Evolutionary conservation across 2,797 vertebrate genomes (phyloP).

Genomic region (Enteromius anoplus): DNA sequence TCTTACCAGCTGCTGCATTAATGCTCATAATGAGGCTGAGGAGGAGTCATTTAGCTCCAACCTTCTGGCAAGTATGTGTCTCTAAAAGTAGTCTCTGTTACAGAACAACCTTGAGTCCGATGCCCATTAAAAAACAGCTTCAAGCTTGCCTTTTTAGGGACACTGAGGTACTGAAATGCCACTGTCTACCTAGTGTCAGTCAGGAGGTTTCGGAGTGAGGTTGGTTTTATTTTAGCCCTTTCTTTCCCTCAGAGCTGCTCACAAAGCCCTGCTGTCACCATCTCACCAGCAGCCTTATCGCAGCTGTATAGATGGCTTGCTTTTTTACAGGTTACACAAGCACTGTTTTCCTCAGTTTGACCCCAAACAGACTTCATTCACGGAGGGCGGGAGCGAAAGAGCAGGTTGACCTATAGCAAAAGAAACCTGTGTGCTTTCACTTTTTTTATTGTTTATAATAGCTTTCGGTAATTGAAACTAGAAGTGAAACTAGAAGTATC

Average conservation of each 20-base stretch:
- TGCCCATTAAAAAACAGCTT: slow-evolving; percentile 13
- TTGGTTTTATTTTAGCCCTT: slow-evolving; percentile 34
- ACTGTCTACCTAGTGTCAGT: slow-evolving; percentile 47
- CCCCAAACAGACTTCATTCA: slow-evolving; percentile 40
- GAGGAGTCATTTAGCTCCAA: slow-evolving; percentile 18
- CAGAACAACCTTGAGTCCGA: slow-evolving; percentile 1
- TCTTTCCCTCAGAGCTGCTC: slow-evolving; percentile 55
- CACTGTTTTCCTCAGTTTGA: slow-evolving; percentile 57
- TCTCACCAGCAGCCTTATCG: slow-evolving; percentile 65
- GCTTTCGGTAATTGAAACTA: background rate
- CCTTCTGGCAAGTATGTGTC: slow-evolving; percentile 15
- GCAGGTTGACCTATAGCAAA: slow-evolving; percentile 22
- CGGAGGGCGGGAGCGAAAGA: background rate
- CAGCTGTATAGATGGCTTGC: slow-evolving; percentile 61
- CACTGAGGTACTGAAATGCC: slow-evolving; percentile 3
- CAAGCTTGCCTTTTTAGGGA: slow-evolving; percentile 34
- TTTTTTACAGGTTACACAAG: slow-evolving; percentile 61
- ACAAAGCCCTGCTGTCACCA: slow-evolving; percentile 64
- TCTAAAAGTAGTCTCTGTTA: slow-evolving; percentile 1
- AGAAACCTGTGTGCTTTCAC: slow-evolving; percentile 9
- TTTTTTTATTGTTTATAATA: slow-evolving; percentile 38
- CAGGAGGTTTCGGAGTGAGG: slow-evolving; percentile 60
- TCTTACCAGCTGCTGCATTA: slow-evolving; percentile 4
- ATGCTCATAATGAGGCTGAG: slow-evolving; percentile 25
- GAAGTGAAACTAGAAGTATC: background rate